Evolutionary conservation across 1,140 invertebrate species (phyloP).

Genomic region (Agraylea sexmaculata): DNA sequence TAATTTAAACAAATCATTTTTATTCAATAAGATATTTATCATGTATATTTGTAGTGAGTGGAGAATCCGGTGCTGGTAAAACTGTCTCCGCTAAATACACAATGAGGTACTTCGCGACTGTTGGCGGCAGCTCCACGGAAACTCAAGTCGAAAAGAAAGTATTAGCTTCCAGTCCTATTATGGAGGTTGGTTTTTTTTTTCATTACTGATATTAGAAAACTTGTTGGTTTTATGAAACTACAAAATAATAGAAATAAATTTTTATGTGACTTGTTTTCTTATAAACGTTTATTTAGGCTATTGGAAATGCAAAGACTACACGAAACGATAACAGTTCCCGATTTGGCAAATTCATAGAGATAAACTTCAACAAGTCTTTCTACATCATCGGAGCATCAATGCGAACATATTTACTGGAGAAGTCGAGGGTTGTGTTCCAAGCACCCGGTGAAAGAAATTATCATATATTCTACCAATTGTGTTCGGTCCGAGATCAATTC

Average conservation of each 20-base stretch:
- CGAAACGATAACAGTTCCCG: conserved; percentile 96
- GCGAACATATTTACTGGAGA: conserved; percentile 95
- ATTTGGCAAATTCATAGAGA: conserved; percentile 93
- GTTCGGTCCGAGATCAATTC: conserved; percentile 60
- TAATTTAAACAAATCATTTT: no score
- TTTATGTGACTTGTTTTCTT: not conserved
- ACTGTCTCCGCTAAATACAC: conserved; percentile 98
- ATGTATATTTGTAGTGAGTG: conserved; percentile 55
- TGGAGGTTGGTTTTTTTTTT: conserved; percentile 62
- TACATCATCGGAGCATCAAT: conserved; percentile 91
- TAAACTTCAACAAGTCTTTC: conserved; percentile 77
- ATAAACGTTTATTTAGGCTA: conserved; percentile 51
- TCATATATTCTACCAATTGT: conserved; percentile 98
- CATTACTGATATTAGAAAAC: not conserved
- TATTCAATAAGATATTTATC: no score
- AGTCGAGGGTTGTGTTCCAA: conserved; percentile 91
- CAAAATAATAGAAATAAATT: not conserved
- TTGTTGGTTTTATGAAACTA: no score
- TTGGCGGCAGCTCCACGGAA: conserved; percentile 79
- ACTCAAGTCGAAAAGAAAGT: conserved; percentile 95
- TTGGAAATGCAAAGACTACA: conserved; percentile 98
- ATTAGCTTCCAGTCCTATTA: conserved; percentile 93
- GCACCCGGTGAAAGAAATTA: conserved; percentile 89
- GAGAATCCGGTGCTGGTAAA: conserved; percentile 94
- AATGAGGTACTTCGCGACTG: conserved; percentile 95